These are phyloP conservation scores for Eidolon dupreanum DNA, from an alignment of 2,797 vertebrate species.

Conservation along the genomic window DNA sequence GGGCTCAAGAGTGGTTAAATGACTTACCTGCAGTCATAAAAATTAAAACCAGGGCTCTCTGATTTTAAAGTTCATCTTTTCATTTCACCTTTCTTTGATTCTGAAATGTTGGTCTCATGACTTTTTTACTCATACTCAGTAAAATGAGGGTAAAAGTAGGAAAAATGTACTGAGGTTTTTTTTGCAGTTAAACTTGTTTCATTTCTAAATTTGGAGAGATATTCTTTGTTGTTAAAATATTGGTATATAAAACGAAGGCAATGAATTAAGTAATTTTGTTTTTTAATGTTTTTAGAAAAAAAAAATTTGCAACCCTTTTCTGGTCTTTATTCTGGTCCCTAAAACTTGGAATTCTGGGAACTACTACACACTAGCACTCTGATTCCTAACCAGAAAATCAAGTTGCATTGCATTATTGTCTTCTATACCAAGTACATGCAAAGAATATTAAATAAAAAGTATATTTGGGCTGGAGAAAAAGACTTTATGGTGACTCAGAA, in stretches of 20 bases:
- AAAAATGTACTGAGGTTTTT: not conserved
- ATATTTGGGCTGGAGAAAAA: not conserved
- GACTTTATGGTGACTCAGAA: not conserved
- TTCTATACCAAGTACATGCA: not conserved
- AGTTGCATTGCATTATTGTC: not conserved
- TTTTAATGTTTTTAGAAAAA: constrained; percentile 8
- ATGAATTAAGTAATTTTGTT: not conserved
- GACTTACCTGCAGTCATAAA: not conserved
- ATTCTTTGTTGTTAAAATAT: constrained; percentile 24
- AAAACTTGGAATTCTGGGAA: not conserved
- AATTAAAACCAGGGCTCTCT: not conserved
- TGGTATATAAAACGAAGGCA: not conserved
- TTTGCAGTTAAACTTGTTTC: not conserved
- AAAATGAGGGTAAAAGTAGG: not conserved
- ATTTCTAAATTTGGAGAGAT: not conserved
- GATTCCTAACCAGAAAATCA: not conserved
- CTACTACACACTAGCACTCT: not conserved
- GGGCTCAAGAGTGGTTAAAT: not conserved
- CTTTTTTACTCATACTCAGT: not conserved
- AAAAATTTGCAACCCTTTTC: not conserved
- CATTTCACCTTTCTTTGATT: not conserved
- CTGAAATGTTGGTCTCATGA: not conserved
- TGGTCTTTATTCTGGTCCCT: not conserved
- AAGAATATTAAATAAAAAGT: not conserved
- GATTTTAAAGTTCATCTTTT: not conserved